phyloP scores from a whole-genome alignment of 2,888 invertebrate genomes.

The Steinernema hermaphroditum region DNA sequence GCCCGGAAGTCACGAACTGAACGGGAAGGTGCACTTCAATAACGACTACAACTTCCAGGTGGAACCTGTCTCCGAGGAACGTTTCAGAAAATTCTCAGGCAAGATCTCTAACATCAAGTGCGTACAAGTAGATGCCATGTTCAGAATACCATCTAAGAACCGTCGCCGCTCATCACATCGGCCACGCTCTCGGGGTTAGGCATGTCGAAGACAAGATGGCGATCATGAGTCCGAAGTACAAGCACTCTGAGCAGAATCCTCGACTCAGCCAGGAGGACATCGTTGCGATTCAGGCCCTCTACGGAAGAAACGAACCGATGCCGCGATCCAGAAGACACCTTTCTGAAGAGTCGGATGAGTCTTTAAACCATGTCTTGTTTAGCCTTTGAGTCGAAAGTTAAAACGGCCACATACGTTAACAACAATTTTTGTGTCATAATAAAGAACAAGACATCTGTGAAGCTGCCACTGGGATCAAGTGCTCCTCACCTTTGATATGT shows the following conservation, averaged over 20 bases:
- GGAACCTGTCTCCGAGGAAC: background rate
- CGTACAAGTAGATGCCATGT: too few species aligned
- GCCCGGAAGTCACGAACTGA: constrained; percentile 4
- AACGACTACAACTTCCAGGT: constrained; percentile 22
- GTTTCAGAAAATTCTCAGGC: background rate
- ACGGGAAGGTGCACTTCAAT: constrained; percentile 20
- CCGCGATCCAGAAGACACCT: too few species aligned
- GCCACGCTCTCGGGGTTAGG: constrained; percentile 14
- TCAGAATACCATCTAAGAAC: background rate
- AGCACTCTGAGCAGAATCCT: background rate
- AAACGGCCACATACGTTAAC: too few species aligned
- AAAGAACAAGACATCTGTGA: too few species aligned
- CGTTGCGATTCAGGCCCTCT: background rate
- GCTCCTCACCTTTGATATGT: too few species aligned
- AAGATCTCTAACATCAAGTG: too few species aligned
- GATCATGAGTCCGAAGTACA: background rate
- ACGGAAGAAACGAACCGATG: background rate
- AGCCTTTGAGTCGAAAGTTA: too few species aligned
- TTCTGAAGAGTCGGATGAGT: too few species aligned
- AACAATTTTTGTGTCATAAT: too few species aligned
- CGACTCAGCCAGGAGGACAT: background rate
- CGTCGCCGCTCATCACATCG: constrained; percentile 19
- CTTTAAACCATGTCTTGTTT: too few species aligned
- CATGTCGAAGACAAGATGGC: background rate
- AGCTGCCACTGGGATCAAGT: too few species aligned